Conservation (phyloP, 2,797 vertebrate genomes). For the Typhlichthys eigenmanni region DNA sequence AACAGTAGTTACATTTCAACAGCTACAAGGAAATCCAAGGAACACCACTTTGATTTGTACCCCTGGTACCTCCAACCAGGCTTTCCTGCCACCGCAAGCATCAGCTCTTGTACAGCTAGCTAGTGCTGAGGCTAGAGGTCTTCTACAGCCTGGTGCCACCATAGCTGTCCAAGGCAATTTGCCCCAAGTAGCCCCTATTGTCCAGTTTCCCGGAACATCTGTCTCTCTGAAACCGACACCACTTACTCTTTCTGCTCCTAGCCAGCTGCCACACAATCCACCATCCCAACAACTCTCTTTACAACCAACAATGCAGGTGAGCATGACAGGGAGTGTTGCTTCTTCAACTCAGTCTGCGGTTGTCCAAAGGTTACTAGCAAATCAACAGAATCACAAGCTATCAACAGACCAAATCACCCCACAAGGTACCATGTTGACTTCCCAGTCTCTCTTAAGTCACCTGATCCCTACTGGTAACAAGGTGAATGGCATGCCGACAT, state of each 20-base stretch:
- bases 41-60: constrained; percentile 67
- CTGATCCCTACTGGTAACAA: constrained; percentile 93
- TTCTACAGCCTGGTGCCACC: constrained; percentile 76
- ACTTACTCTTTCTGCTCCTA: constrained; percentile 53
- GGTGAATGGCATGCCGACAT: constrained; percentile 92
- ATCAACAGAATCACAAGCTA: constrained; percentile 54
- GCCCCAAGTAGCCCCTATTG: constrained; percentile 54
- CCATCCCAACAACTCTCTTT: constrained; percentile 74
- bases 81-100: constrained; percentile 77
- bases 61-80: constrained; percentile 63
- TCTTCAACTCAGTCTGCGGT: constrained; percentile 76
- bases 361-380: constrained; percentile 65
- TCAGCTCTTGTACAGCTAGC: constrained; percentile 81
- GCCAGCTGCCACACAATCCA: constrained; percentile 59
- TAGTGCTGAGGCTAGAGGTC: constrained; percentile 80
- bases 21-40: constrained; percentile 63
- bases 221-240: constrained; percentile 63
- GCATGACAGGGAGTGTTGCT: constrained; percentile 63
- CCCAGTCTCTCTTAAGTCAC: constrained; percentile 89
- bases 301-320: constrained; percentile 70
- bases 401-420: constrained; percentile 77
- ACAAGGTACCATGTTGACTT: constrained; percentile 84
- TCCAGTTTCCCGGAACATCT: constrained; percentile 57
- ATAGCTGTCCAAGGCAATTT: constrained; percentile 70
- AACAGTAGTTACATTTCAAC: constrained; percentile 60